These are phyloP conservation scores for Pseudopipra pipra DNA, from an alignment of 2,113 vertebrate species.

Conservation along the genomic window DNA sequence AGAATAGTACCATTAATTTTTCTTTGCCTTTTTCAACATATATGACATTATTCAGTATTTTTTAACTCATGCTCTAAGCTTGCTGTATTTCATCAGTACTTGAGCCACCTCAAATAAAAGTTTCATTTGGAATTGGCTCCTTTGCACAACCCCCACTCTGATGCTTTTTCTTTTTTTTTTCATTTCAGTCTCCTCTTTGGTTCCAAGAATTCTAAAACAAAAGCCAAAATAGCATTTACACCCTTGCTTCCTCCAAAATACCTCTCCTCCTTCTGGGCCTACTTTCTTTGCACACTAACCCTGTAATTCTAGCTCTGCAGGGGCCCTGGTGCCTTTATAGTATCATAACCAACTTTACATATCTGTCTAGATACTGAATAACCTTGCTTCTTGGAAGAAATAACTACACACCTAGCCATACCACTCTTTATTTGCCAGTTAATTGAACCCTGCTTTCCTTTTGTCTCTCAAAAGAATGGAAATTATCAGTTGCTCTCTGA, in stretches of 20 bases:
- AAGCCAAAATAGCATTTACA: slow-evolving; percentile 21
- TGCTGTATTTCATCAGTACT: neutral
- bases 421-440: neutral
- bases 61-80: neutral
- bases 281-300: neutral
- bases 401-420: neutral
- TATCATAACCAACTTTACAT: neutral
- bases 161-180: neutral
- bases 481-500: neutral
- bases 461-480: neutral
- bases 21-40: neutral
- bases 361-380: neutral
- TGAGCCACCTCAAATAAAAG: neutral
- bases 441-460: neutral
- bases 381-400: neutral
- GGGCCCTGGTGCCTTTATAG: neutral
- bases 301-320: slow-evolving; percentile 40
- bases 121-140: neutral
- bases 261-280: neutral
- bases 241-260: neutral
- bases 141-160: neutral
- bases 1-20: neutral
- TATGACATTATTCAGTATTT: neutral
- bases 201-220: slow-evolving; percentile 10
- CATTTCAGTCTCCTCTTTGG: neutral